Conservation (phyloP, 2,113 vertebrate species). For the Ageneiosus marmoratus region DNA sequence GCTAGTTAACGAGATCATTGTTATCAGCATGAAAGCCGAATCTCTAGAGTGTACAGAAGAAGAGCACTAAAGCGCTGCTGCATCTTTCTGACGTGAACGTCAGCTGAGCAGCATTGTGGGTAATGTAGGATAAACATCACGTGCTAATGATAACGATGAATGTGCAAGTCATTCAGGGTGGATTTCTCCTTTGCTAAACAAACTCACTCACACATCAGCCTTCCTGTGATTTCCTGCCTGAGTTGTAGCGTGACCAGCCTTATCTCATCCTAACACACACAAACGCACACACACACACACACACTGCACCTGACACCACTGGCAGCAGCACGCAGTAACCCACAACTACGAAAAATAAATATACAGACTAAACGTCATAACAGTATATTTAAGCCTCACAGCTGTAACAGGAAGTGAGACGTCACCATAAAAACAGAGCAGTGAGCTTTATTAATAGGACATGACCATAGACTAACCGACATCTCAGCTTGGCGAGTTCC, state of each 20-base stretch:
- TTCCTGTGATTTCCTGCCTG: neutral
- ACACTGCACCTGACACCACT: neutral
- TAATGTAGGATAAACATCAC: neutral
- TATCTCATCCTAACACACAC: neutral
- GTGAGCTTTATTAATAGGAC: conserved; percentile 6
- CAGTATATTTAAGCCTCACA: no score
- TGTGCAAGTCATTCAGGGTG: neutral
- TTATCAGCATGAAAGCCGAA: no score
- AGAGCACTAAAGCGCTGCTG: no score
- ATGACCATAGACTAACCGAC: neutral
- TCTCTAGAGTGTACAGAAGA: no score
- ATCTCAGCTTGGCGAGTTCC: neutral
- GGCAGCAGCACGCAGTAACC: neutral
- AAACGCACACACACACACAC: neutral
- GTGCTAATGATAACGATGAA: neutral
- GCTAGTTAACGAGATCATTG: no score
- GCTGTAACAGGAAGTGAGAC: neutral
- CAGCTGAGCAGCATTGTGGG: neutral
- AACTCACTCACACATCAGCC: neutral
- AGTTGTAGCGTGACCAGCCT: conserved; percentile 4
- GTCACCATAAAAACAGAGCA: neutral
- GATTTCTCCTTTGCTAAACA: neutral
- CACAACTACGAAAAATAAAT: neutral
- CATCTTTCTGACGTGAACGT: no score
- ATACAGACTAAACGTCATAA: neutral